These are phyloP conservation scores for Sarcophaga carnaria DNA, from an alignment of 2,888 invertebrate genomes.

Conservation along the genomic window DNA sequence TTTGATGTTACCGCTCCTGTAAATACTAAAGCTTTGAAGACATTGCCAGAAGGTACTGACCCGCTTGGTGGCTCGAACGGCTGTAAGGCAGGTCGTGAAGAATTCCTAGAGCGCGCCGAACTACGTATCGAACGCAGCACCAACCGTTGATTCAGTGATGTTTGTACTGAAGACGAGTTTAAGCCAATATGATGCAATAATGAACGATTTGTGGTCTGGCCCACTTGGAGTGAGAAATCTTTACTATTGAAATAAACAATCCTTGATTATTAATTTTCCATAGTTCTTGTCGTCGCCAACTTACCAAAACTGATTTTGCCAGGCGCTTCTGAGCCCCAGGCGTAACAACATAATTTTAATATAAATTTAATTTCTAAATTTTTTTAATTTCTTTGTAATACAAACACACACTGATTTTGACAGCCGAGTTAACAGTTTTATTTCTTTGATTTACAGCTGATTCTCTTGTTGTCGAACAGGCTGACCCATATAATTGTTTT, in stretches of 20 bases:
- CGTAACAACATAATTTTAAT: conserved; percentile 74
- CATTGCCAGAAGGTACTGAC: conserved; percentile 74
- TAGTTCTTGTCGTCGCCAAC: neutral
- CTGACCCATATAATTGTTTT: neutral
- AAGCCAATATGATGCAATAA: conserved; percentile 70
- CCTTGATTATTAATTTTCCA: neutral
- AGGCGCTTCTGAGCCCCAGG: conserved; percentile 73
- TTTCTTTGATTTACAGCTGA: conserved; percentile 25
- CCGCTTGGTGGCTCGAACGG: conserved; percentile 70
- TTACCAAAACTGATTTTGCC: conserved; percentile 76
- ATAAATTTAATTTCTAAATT: conserved; percentile 13
- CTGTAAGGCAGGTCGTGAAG: conserved; percentile 61
- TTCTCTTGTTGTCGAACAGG: neutral
- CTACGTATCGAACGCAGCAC: conserved; percentile 67
- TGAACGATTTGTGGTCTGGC: conserved; percentile 35
- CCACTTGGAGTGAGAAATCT: conserved; percentile 45
- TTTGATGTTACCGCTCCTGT: conserved; percentile 76
- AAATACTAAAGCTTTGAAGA: conserved; percentile 77
- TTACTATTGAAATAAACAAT: conserved; percentile 7
- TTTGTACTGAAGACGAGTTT: conserved; percentile 55
- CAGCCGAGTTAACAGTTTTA: neutral
- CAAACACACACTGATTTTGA: conserved; percentile 16
- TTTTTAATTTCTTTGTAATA: neutral
- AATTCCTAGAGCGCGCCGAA: conserved; percentile 53
- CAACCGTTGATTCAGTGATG: conserved; percentile 65